These are phyloP conservation scores for Oophaga pumilio DNA, from an alignment of 2,113 vertebrate genomes.

Conservation along the genomic window DNA sequence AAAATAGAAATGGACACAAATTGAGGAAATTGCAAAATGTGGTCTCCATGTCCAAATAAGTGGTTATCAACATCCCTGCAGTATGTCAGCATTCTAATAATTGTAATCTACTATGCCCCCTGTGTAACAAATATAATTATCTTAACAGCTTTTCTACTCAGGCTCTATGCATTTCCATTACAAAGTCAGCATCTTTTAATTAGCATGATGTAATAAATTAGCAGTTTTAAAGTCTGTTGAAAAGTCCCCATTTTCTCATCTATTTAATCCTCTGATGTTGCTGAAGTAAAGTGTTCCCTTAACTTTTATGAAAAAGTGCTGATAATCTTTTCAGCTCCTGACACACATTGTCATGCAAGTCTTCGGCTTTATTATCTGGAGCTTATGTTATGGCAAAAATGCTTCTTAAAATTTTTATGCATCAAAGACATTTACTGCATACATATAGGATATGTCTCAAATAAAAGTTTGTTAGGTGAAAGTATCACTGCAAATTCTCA, in stretches of 20 bases:
- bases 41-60: constrained; percentile 59
- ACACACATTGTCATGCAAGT: constrained; percentile 6
- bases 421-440: background rate
- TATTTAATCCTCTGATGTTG: constrained; percentile 74
- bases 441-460: too few relatives aligned
- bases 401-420: background rate
- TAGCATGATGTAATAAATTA: constrained; percentile 77
- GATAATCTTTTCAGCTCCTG: constrained; percentile 24
- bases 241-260: constrained; percentile 74
- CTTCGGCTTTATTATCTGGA: background rate
- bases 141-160: constrained; percentile 71
- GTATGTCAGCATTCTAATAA: constrained; percentile 67
- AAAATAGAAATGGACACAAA: constrained; percentile 52
- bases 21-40: constrained; percentile 63
- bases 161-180: constrained; percentile 73
- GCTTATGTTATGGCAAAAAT: background rate
- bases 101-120: constrained; percentile 67
- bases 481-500: too few relatives aligned
- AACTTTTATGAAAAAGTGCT: constrained; percentile 49
- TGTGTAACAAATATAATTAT: constrained; percentile 73
- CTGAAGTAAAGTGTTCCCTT: constrained; percentile 64
- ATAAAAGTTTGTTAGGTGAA: too few relatives aligned
- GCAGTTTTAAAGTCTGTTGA: constrained; percentile 69
- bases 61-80: constrained; percentile 62
- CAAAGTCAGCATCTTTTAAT: constrained; percentile 73